Evolutionary conservation across 1,140 invertebrate species (phyloP), one percentile per base, ranked within the genome.

Genomic region (Saxidomus purpurata): DNA sequence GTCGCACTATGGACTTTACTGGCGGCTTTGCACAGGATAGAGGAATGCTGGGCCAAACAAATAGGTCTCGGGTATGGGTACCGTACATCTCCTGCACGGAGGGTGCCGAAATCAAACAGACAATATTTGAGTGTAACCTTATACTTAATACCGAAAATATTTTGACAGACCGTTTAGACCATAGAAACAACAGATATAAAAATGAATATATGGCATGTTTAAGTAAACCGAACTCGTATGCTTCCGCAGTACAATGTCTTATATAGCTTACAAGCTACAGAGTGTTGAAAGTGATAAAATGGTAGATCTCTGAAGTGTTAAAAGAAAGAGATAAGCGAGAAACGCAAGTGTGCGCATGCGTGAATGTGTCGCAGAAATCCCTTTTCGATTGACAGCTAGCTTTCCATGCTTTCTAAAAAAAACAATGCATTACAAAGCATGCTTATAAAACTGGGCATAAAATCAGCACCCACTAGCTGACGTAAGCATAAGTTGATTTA

Each of bases 1-100:
- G 85, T 40, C 69, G 85, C 28, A 63, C 17, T 47, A 87, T 87
- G 85, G 79, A 87, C 55, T 87, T 55, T 69, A 87, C 85, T 1
- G 74, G 85, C 36, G 85, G 85, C 8, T 59, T 87, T 11, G 43
- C 59, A 15, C 11, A 34, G 28, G 71, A 63, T 22, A 31, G 85
- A n/a, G 74, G 74, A 15, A 61, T 61, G 76, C 28, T 79, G 6
- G 85, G 74, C 13, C 25, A 61, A 2, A 47, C 74, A 11, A 77
- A 34, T 17, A 25, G 19, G 19, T 59, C 71, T 28, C 61, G 61
- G 63, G 69, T 87, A n/a, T 87, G 85, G 85, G 71, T 87, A 8
- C 85, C 85, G 31, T 87, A 87, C 38, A 79, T 87, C 13, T 87
- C 49, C 15, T 87, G 85, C 47, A 34, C 25, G 6, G 76, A 67